Percentiles rank a stretch among this genome's conserved stretches.
phyloP scores from a whole-genome alignment of 2,797 vertebrate species.

The Zenarchopterus dispar region DNA sequence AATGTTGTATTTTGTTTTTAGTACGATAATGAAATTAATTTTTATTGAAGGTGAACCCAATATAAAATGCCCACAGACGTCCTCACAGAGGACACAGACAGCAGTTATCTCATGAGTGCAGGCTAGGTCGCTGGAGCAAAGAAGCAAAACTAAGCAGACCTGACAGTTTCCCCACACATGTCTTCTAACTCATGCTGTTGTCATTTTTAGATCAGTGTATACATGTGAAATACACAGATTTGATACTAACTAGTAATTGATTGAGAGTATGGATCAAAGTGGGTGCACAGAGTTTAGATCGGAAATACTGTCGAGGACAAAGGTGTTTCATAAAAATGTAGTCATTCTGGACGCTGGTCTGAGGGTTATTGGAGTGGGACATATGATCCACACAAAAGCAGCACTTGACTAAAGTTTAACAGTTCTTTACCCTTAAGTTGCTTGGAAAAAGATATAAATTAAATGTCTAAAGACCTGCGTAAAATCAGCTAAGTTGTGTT shows the following conservation, averaged over 20 bases:
- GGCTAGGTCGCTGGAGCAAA: constrained; percentile 40
- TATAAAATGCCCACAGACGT: constrained; percentile 32
- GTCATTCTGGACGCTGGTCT: constrained; percentile 31
- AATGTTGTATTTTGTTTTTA: constrained; percentile 1
- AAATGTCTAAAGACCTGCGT: too few relatives aligned
- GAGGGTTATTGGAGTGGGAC: constrained; percentile 46
- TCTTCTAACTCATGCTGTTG: constrained; percentile 29
- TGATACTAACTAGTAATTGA: constrained; percentile 3
- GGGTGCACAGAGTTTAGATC: not conserved
- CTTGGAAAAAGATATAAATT: too few relatives aligned
- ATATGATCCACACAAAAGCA: constrained; percentile 24
- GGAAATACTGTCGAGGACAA: not conserved
- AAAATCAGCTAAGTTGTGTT: too few relatives aligned
- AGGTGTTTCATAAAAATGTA: not conserved
- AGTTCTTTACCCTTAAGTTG: too few relatives aligned
- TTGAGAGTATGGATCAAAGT: constrained; percentile 1
- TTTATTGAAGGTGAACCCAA: constrained; percentile 31
- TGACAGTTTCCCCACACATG: constrained; percentile 48
- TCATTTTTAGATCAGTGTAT: constrained; percentile 24
- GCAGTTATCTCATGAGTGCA: constrained; percentile 36
- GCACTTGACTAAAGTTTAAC: not conserved
- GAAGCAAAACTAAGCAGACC: constrained; percentile 56
- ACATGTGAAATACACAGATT: constrained; percentile 5
- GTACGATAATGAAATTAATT: not conserved
- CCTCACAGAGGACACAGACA: constrained; percentile 45